phyloP scores from a whole-genome alignment of 37 sponge, comb jelly and placozoan species.

The Corticium candelabrum region DNA sequence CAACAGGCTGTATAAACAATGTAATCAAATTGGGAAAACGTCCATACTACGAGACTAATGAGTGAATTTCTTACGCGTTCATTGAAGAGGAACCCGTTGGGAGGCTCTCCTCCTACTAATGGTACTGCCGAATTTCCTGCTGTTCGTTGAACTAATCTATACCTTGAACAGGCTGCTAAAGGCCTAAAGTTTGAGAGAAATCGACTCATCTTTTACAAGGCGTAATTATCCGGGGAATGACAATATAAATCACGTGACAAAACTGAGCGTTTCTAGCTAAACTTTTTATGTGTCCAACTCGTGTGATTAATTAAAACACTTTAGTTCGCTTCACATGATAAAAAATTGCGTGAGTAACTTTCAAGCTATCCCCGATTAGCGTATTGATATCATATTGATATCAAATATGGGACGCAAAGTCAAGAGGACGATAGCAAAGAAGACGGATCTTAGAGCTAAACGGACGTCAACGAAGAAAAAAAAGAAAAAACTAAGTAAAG shows the following conservation, averaged over 20 bases:
- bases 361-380: too few relatives aligned
- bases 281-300: too few relatives aligned
- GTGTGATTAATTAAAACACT: too few relatives aligned
- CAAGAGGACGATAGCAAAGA: not conserved
- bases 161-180: not conserved
- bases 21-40: not conserved
- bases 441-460: not conserved
- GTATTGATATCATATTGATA: too few relatives aligned
- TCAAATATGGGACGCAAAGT: not conserved
- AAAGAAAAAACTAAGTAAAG: not conserved
- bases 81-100: slow-evolving; percentile 65
- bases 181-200: not conserved
- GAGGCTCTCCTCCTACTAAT: slow-evolving; percentile 21
- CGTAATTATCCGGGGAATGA: too few relatives aligned
- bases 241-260: too few relatives aligned
- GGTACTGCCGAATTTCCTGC: not conserved
- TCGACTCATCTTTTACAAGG: not conserved
- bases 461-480: not conserved
- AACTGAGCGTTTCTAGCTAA: too few relatives aligned
- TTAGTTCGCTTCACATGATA: too few relatives aligned
- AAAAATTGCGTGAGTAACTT: too few relatives aligned
- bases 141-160: not conserved
- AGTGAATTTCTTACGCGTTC: slow-evolving; percentile 30
- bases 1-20: not conserved
- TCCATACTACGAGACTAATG: too few relatives aligned